Percentiles rank a stretch among this genome's conserved stretches.
Conservation (phyloP, 1,140 invertebrate species). For the Nylanderia fulva region DNA sequence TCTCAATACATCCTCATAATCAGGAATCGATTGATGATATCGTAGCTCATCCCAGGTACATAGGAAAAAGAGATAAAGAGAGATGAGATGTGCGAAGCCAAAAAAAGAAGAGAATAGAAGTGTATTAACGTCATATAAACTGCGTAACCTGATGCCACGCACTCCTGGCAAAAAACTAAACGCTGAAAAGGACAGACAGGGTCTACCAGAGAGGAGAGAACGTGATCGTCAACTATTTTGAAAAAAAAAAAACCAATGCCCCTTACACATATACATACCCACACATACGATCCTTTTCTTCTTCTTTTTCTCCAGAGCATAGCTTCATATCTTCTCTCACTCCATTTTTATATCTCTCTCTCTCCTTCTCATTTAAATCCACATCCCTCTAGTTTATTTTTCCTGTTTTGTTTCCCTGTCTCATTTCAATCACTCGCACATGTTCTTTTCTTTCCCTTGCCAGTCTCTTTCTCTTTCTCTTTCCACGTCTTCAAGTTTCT, state of each 20-base stretch:
- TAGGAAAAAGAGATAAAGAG: slow-evolving; percentile 46
- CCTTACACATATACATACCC: background rate
- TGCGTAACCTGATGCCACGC: slow-evolving; percentile 73
- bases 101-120: slow-evolving; percentile 58
- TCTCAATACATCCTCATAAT: slow-evolving; percentile 51
- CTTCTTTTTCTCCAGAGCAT: background rate
- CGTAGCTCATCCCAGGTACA: slow-evolving; percentile 22
- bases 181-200: slow-evolving; percentile 62
- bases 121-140: slow-evolving; percentile 57
- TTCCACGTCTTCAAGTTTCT: background rate
- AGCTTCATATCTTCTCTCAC: background rate
- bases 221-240: slow-evolving; percentile 68
- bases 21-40: slow-evolving; percentile 51
- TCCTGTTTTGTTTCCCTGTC: background rate
- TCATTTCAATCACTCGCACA: background rate
- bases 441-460: background rate
- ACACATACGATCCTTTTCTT: background rate
- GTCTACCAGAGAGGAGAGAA: slow-evolving; percentile 6
- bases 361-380: slow-evolving; percentile 22
- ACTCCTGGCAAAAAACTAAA: slow-evolving; percentile 77
- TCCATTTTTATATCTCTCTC: too few relatives aligned
- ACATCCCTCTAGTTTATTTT: background rate
- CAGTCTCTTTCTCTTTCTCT: slow-evolving; percentile 58
- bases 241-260: slow-evolving; percentile 62
- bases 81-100: slow-evolving; percentile 9